A percentile compares a stretch with the other conserved stretches of the same genome.
These are phyloP conservation scores for Ernsta delagoae DNA, from an alignment of 2,888 invertebrate genomes.

Conservation along the genomic window DNA sequence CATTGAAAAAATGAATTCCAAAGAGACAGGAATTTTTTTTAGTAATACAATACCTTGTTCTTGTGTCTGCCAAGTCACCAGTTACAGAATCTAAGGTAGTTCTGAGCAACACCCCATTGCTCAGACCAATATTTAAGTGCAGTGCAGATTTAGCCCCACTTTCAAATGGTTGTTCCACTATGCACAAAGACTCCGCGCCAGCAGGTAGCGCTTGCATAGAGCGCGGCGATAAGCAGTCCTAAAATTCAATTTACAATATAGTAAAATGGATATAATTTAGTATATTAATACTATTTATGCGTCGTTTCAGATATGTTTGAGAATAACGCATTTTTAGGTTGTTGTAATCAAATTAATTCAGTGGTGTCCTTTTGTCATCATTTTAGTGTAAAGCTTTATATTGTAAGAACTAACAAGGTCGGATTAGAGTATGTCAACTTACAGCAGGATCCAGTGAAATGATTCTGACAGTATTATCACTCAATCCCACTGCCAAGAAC, in stretches of 20 bases:
- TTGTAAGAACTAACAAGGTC: too few species aligned
- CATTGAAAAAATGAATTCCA: constrained; percentile 52
- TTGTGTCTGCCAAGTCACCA: constrained; percentile 98
- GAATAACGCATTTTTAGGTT: constrained; percentile 83
- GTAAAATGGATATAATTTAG: too few species aligned
- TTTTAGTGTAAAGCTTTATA: too few species aligned
- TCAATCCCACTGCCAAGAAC: constrained; percentile 97
- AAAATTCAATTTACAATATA: too few species aligned
- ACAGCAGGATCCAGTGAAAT: constrained; percentile 97
- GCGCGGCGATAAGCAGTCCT: too few species aligned
- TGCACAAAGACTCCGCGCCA: constrained; percentile 97
- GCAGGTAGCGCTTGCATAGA: constrained; percentile 94
- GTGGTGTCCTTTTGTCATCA: constrained; percentile 85
- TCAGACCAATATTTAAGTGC: constrained; percentile 98
- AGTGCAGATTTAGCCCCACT: constrained; percentile 89
- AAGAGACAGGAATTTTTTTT: not conserved
- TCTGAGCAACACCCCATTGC: constrained; percentile 97
- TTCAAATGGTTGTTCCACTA: constrained; percentile 92
- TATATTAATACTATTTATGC: too few species aligned
- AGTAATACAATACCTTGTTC: constrained; percentile 88
- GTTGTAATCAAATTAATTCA: constrained; percentile 79
- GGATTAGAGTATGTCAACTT: constrained; percentile 54
- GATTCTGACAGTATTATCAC: constrained; percentile 98
- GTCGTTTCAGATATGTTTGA: constrained; percentile 52
- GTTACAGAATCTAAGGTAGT: constrained; percentile 98